A percentile compares a stretch with the other conserved stretches of the same genome.
Conservation (phyloP, 2,113 vertebrate genomes). For the Ochotona princeps region DNA sequence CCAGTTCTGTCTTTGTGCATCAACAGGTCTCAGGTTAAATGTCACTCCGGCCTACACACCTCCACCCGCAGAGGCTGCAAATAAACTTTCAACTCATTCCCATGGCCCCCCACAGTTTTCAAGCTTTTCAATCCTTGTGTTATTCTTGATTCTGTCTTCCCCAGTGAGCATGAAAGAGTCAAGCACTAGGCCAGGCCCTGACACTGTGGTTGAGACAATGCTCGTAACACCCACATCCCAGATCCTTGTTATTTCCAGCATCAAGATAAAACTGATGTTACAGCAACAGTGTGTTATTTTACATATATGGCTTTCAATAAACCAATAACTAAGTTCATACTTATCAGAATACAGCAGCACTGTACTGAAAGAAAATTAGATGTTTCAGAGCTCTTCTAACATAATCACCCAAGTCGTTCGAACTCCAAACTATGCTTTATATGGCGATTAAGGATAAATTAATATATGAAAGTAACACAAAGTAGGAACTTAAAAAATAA, state of each 20-base stretch:
- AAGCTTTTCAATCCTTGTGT: background rate
- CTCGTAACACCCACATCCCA: too few relatives aligned
- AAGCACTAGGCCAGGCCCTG: background rate
- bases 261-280: slow-evolving; percentile 44
- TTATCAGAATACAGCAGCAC: slow-evolving; percentile 29
- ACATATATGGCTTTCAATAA: slow-evolving; percentile 14
- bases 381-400: slow-evolving; percentile 10
- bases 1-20: background rate
- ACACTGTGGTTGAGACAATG: too few relatives aligned
- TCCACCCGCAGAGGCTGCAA: background rate
- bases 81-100: background rate
- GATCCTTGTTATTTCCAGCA: background rate
- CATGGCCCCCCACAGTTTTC: background rate
- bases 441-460: background rate
- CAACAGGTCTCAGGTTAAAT: slow-evolving; percentile 24
- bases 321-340: slow-evolving; percentile 4
- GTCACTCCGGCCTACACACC: background rate
- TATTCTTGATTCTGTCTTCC: background rate
- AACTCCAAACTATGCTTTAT: slow-evolving; percentile 7
- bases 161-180: background rate
- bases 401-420: slow-evolving; percentile 39
- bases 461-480: slow-evolving; percentile 4
- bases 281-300: background rate
- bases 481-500: slow-evolving; percentile 10
- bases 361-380: background rate